Conservation (phyloP, 30 jellyfish, hydroid and myxozoan species). For the Turritopsis rubra region DNA sequence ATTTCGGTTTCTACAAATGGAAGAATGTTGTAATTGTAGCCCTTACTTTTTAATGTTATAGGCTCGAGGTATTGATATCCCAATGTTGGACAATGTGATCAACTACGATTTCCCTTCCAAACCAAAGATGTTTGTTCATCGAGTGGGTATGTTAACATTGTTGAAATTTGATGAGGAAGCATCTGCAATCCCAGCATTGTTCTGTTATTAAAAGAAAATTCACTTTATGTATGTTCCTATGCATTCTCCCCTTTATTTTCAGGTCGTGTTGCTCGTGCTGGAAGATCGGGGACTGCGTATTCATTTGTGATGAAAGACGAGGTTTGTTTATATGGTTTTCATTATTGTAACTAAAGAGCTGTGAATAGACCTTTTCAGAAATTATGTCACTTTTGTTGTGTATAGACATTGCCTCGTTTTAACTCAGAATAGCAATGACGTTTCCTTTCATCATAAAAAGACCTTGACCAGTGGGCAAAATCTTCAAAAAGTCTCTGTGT, state of each 20-base stretch:
- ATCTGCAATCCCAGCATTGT: no score
- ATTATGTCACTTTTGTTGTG: not conserved
- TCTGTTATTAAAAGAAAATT: no score
- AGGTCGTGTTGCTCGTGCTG: conserved; percentile 99
- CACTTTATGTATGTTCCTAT: not conserved
- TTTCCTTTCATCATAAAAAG: no score
- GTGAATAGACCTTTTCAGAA: no score
- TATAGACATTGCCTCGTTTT: no score
- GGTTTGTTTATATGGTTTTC: conserved; percentile 37
- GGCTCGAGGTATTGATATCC: conserved; percentile 99
- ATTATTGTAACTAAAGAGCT: not conserved
- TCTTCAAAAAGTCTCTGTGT: no score
- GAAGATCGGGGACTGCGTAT: conserved; percentile 83
- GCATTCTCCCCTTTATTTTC: not conserved
- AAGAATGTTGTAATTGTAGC: no score
- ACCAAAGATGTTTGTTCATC: conserved; percentile 84
- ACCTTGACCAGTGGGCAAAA: no score
- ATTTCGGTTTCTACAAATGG: no score
- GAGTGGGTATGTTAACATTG: conserved; percentile 72
- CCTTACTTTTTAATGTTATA: no score
- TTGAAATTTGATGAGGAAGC: not conserved
- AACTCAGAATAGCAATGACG: no score
- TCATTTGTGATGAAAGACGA: conserved; percentile 80
- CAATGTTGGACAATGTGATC: conserved; percentile 89
- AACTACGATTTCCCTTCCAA: conserved; percentile 91